Conservation (phyloP, 2,113 vertebrate species). For the Xiphorhynchus elegans region DNA sequence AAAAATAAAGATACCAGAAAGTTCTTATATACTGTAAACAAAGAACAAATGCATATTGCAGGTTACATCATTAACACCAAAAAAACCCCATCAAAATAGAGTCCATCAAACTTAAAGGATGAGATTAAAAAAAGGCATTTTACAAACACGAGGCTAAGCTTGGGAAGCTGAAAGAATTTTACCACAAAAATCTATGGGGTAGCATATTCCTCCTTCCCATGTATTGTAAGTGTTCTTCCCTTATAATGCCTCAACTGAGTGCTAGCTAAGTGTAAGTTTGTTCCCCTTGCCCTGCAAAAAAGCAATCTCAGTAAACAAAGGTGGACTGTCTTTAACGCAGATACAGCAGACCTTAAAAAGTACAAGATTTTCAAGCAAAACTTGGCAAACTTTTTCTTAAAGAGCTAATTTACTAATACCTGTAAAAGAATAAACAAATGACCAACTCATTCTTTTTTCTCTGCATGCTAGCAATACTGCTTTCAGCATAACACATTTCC, state of each 20-base stretch:
- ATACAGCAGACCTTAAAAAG: background rate
- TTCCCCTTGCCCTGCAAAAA: accelerated
- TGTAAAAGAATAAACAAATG: background rate
- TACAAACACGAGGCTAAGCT: background rate
- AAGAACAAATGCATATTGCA: background rate
- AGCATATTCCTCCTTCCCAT: background rate
- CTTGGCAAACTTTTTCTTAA: background rate
- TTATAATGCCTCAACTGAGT: background rate
- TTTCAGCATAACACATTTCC: background rate
- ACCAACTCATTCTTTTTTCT: background rate
- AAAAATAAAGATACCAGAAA: background rate
- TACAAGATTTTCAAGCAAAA: background rate
- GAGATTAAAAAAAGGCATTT: background rate
- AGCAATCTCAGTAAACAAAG: background rate
- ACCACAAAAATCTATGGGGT: background rate
- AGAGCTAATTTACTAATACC: background rate
- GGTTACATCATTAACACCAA: background rate
- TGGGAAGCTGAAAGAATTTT: background rate
- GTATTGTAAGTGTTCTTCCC: background rate
- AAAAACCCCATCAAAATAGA: accelerated
- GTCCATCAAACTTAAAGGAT: background rate
- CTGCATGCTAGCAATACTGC: background rate
- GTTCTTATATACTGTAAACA: background rate
- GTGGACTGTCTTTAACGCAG: background rate
- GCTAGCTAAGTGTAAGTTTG: background rate